A percentile compares a stretch with the other conserved stretches of the same genome.
phyloP scores from a whole-genome alignment of 1,140 invertebrate genomes.

The Heliconius hermathena region DNA sequence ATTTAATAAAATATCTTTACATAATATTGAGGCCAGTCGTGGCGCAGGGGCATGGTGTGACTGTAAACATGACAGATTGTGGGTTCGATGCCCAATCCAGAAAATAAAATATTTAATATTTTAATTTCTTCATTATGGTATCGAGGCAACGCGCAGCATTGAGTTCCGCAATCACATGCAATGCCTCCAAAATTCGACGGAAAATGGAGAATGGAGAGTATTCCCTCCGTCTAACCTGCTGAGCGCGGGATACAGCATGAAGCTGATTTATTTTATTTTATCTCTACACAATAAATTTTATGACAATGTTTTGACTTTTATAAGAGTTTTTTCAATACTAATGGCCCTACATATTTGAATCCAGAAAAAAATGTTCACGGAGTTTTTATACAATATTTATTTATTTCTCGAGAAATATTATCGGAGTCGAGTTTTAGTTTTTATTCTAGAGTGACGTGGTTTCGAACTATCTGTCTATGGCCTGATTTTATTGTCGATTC shows the following conservation, averaged over 20 bases:
- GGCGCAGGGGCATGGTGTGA: too few species aligned
- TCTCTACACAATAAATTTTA: neutral
- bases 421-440: constrained; percentile 12
- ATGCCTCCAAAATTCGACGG: too few species aligned
- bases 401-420: constrained; percentile 5
- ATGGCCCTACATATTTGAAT: neutral
- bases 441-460: constrained; percentile 20
- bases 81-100: too few species aligned
- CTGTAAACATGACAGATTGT: too few species aligned
- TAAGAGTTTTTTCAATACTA: constrained; percentile 24
- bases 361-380: constrained; percentile 13
- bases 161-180: too few species aligned
- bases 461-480: constrained; percentile 25
- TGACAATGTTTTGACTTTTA: constrained; percentile 13
- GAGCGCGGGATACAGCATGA: too few species aligned
- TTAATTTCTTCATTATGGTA: too few species aligned
- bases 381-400: constrained; percentile 25
- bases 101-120: too few species aligned
- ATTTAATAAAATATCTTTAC: neutral
- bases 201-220: too few species aligned
- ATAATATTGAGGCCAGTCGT: neutral
- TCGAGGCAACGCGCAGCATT: too few species aligned
- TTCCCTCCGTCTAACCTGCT: too few species aligned
- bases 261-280: too few species aligned
- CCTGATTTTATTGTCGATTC: constrained; percentile 29